A percentile compares a stretch with the other conserved stretches of the same genome.
These are phyloP conservation scores for Pocillopora verrucosa DNA, from an alignment of 64 coral and sea anemone species.

Conservation along the genomic window DNA sequence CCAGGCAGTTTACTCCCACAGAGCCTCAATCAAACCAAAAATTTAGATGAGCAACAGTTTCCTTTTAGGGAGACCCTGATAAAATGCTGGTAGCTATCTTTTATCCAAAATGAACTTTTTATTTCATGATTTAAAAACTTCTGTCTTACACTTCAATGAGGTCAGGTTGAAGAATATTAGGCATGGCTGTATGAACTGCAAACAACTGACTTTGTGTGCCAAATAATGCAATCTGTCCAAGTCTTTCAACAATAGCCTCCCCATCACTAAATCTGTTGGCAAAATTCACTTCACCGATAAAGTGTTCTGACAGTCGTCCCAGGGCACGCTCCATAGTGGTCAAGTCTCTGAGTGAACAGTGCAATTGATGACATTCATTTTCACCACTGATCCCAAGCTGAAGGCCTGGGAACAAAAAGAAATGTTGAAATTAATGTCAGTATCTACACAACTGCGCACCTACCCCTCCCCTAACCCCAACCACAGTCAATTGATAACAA, in stretches of 20 bases:
- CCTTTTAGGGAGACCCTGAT: no score
- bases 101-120: no score
- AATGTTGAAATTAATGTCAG: not conserved
- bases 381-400: conserved; percentile 84
- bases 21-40: no score
- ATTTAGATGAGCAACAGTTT: no score
- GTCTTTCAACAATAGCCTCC: conserved; percentile 87
- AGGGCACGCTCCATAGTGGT: conserved; percentile 85
- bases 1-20: no score
- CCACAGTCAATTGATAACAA: no score
- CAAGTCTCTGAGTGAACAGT: conserved; percentile 88
- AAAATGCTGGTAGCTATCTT: no score
- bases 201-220: conserved; percentile 83
- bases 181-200: conserved; percentile 51
- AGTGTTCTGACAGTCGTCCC: conserved; percentile 89
- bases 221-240: conserved; percentile 81
- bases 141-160: conserved; percentile 95
- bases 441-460: not conserved
- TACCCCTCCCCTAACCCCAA: not conserved
- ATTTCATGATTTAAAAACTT: not conserved
- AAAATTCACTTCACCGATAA: conserved; percentile 98
- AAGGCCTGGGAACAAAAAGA: conserved; percentile 31
- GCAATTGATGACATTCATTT: conserved; percentile 80
- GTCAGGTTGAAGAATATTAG: conserved; percentile 70
- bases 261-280: conserved; percentile 94